These are phyloP conservation scores for Diuraphis noxia DNA, from an alignment of 1,140 invertebrate species.

Conservation along the genomic window DNA sequence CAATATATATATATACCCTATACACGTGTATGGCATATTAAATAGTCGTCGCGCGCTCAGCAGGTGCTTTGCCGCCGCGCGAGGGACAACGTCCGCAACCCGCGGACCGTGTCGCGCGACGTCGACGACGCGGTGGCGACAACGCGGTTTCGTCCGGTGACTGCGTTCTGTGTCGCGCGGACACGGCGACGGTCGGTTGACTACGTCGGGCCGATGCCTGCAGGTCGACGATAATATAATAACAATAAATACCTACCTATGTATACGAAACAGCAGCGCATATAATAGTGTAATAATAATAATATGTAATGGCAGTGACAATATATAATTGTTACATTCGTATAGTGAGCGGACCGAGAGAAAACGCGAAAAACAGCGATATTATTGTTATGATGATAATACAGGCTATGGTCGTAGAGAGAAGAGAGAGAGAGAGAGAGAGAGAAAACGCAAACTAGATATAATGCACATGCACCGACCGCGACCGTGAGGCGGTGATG, in stretches of 20 bases:
- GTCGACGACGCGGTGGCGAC: background rate
- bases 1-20: background rate
- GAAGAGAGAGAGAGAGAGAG: background rate
- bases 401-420: background rate
- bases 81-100: conserved; percentile 41
- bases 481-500: background rate
- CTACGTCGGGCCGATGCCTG: background rate
- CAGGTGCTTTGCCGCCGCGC: conserved; percentile 16
- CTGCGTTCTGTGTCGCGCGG: conserved; percentile 14
- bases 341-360: background rate
- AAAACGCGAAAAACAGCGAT: background rate
- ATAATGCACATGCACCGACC: background rate
- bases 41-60: background rate
- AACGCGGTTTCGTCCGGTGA: conserved; percentile 36
- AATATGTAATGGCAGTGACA: background rate
- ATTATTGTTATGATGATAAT: background rate
- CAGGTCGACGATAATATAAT: background rate
- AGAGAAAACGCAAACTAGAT: background rate
- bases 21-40: background rate
- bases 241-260: background rate
- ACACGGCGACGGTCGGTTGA: conserved; percentile 17
- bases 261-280: background rate
- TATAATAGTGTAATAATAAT: background rate
- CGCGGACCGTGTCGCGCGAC: conserved; percentile 38
- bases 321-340: background rate